These are phyloP conservation scores for Drosophila pallidifrons DNA, from an alignment of 1,140 invertebrate genomes.

Conservation along the genomic window DNA sequence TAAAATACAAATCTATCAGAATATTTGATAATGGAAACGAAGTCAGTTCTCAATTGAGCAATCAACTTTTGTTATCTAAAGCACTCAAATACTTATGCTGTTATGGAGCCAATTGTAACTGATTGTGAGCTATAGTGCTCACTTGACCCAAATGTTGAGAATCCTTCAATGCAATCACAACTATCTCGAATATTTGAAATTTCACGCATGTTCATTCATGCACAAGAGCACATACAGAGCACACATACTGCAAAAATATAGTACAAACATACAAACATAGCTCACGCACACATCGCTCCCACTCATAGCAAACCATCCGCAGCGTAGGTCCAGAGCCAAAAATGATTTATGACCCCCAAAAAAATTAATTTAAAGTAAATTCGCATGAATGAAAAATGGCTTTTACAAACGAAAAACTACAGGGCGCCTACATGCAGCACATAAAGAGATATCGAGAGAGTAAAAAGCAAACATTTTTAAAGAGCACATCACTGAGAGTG, in stretches of 20 bases:
- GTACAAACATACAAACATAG: slow-evolving; percentile 7
- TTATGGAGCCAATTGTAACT: slow-evolving; percentile 10
- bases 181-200: slow-evolving; percentile 52
- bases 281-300: slow-evolving; percentile 6
- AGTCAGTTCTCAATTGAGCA: background rate
- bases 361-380: slow-evolving; percentile 84
- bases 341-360: slow-evolving; percentile 83
- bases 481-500: background rate
- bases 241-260: background rate
- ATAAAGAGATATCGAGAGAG: slow-evolving; percentile 6
- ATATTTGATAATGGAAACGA: too few relatives aligned
- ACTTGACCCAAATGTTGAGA: slow-evolving; percentile 47
- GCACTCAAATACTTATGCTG: background rate
- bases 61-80: background rate
- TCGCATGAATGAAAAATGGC: slow-evolving; percentile 85
- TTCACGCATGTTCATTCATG: slow-evolving; percentile 67
- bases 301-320: slow-evolving; percentile 38
- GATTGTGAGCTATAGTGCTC: background rate
- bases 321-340: slow-evolving; percentile 74
- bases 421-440: slow-evolving; percentile 51
- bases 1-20: too few relatives aligned
- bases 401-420: slow-evolving; percentile 82
- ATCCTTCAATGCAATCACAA: slow-evolving; percentile 40
- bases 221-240: slow-evolving; percentile 40
- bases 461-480: background rate